Evolutionary conservation across 2,113 vertebrate species (phyloP).

Genomic region (Spheniscus mendiculus): DNA sequence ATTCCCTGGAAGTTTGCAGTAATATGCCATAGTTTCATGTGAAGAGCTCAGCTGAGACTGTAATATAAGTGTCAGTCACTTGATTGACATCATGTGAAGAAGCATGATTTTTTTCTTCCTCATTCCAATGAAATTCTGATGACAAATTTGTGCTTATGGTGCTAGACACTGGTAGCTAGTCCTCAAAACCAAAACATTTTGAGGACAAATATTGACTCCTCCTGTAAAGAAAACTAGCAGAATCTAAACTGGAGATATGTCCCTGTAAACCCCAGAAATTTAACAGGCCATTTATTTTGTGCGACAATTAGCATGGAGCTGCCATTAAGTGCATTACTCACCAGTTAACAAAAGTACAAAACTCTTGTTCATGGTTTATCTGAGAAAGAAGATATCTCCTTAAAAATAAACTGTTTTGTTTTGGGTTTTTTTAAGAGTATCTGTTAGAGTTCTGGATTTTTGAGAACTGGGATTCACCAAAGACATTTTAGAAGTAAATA

Average conservation of each 20-base stretch:
- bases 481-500: not conserved
- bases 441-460: not conserved
- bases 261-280: not conserved
- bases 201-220: not conserved
- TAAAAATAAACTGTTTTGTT: not conserved
- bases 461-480: not conserved
- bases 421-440: not conserved
- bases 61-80: not conserved
- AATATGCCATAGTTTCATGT: not conserved
- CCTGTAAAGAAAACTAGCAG: not conserved
- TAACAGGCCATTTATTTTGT: not conserved
- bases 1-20: not conserved
- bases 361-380: not conserved
- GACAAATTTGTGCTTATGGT: not conserved
- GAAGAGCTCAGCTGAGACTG: not conserved
- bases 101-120: not conserved
- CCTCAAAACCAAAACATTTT: not conserved
- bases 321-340: not conserved
- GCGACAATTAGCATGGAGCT: not conserved
- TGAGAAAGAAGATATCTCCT: not conserved
- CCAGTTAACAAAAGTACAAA: not conserved
- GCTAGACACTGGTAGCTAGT: not conserved
- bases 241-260: not conserved
- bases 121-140: not conserved
- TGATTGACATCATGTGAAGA: not conserved